Evolutionary conservation across 2,888 invertebrate species (phyloP), one percentile per base, ranked within the genome.

Genomic region (Oligia strigilis): DNA sequence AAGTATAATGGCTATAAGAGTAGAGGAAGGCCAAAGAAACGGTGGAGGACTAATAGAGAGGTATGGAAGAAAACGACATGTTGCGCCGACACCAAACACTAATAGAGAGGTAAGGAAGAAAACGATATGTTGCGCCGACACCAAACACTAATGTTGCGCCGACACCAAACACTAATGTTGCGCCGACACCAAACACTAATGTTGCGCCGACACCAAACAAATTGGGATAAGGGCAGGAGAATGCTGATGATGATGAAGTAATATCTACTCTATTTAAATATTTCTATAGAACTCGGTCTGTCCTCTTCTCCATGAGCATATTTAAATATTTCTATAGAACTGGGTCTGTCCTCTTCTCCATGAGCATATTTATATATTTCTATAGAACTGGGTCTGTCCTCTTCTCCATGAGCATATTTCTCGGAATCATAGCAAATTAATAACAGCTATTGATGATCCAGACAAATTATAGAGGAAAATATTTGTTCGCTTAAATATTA

Each of bases 391-490:
- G 58, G 58, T 1, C 23, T 58, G 58, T 58, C 23, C 23, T 78
- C 14, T n/a, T 43, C 1, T 29, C 9, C 5, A 14, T n/a, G 52
- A 67, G 14, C n/a, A 64, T 60, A 75, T 71, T 85, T 84, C 72
- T 81, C 36, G 23, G 77, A 85, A 84, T 40, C 49, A 40, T 46
- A 75, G 46, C 40, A 40, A 62, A 75, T 49, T 49, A 49, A 49
- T 49, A 62, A 52, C 55, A 64, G 14, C 8, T 52, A 72, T 60
- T 65, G 64, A 62, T 46, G 55, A 23, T n/a, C n/a, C 49, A 64
- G 70, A 84, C 84, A 84, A 76, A 64, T 83, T 71, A 77, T 65
- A 65, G 14, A 81, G 77, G 46, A 73, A 72, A 67, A 74, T 52
- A 73, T 74, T 58, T 23, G 52, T 19, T 55, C 9, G n/a, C 3